These are phyloP conservation scores for Acheta domesticus DNA, from an alignment of 2,888 invertebrate species.

Conservation along the genomic window DNA sequence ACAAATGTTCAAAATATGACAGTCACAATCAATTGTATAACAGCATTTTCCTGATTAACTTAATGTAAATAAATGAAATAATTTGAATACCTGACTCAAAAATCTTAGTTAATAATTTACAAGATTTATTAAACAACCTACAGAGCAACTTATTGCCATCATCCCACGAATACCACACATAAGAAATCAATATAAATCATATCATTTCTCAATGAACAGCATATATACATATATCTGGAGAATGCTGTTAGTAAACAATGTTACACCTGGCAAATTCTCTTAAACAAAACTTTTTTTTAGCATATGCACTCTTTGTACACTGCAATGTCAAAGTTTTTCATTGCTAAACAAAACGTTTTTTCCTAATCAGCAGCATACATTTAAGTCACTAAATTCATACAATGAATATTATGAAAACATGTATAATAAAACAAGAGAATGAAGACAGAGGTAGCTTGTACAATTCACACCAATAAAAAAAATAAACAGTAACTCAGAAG, in stretches of 20 bases:
- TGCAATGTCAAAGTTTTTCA: no score
- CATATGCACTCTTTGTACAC: not conserved
- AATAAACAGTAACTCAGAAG: not conserved
- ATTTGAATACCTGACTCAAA: not conserved
- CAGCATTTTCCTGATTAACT: not conserved
- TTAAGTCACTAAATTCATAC: no score
- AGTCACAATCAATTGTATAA: not conserved
- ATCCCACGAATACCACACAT: no score
- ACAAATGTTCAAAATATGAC: not conserved
- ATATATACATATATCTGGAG: not conserved
- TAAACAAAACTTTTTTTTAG: not conserved
- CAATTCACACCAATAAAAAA: not conserved
- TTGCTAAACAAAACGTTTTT: no score
- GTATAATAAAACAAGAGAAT: no score
- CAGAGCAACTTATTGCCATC: no score
- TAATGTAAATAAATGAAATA: not conserved
- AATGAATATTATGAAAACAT: no score
- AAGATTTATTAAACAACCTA: not conserved
- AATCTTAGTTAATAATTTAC: not conserved
- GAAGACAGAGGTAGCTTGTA: not conserved
- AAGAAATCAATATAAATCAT: no score
- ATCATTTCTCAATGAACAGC: not conserved
- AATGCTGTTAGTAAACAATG: not conserved
- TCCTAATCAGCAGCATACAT: no score
- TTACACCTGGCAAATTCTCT: slow-evolving; percentile 4